These are phyloP conservation scores for Maconellicoccus hirsutus DNA, from an alignment of 1,140 invertebrate species.

Conservation along the genomic window DNA sequence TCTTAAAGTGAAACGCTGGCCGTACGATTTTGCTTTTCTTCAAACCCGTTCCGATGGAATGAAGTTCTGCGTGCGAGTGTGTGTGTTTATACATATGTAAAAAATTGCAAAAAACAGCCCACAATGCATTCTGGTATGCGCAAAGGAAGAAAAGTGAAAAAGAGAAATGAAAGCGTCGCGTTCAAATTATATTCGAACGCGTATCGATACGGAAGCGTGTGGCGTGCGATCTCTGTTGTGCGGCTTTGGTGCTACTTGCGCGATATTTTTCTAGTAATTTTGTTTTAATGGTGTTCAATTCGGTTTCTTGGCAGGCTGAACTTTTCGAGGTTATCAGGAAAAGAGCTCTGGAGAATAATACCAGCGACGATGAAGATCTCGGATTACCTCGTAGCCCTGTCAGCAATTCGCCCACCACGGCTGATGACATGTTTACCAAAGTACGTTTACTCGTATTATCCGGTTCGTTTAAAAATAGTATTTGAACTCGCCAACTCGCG, in stretches of 20 bases:
- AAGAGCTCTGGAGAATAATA: slow-evolving; percentile 39
- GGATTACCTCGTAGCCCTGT: slow-evolving; percentile 49
- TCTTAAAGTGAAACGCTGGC: slow-evolving; percentile 6
- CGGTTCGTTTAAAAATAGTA: neutral
- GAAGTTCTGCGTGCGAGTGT: neutral
- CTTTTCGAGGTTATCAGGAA: slow-evolving; percentile 45
- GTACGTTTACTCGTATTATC: neutral
- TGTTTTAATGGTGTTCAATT: slow-evolving; percentile 12
- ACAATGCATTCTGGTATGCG: too few relatives aligned
- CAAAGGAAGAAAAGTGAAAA: too few relatives aligned
- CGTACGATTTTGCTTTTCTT: neutral
- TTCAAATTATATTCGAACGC: too few relatives aligned
- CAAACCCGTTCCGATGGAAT: neutral
- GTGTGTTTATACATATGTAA: too few relatives aligned
- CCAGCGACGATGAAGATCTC: slow-evolving; percentile 48
- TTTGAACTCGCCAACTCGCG: too few relatives aligned
- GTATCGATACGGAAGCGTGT: too few relatives aligned
- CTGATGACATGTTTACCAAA: slow-evolving; percentile 29
- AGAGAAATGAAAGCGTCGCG: too few relatives aligned
- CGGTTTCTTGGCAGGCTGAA: slow-evolving; percentile 42
- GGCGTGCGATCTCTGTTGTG: too few relatives aligned
- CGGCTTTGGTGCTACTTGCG: neutral
- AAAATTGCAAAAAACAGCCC: too few relatives aligned
- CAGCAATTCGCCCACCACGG: slow-evolving; percentile 42
- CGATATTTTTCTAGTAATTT: neutral